Evolutionary conservation across 2,113 vertebrate species (phyloP), one percentile per base, ranked within the genome.

Genomic region (Dromaius novaehollandiae): DNA sequence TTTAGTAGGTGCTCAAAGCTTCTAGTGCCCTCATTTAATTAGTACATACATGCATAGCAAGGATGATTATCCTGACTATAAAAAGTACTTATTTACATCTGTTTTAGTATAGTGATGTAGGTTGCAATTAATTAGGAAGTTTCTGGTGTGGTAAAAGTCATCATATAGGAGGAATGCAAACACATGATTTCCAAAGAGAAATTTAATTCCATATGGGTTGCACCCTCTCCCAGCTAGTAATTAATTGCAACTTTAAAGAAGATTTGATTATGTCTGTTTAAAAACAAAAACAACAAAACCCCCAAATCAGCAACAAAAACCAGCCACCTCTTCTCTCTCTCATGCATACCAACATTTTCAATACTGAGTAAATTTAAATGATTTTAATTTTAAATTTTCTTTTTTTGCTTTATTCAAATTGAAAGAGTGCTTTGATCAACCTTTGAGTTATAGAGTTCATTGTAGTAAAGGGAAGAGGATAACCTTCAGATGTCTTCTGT

Each of bases 401-500:
- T 98, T 98, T 98, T 98, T 98, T 98, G 95, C 96, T 96, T 97
- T 96, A 68, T 97, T 98, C 63, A 71, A 97, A 96, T 97, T 95
- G 95, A 96, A 98, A 97, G 96, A 96, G 88, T 50, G 95, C 98
- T 98, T 98, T 98, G 98, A 99, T 98, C 98, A 98, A 95, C 93
- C 87, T 97, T 96, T 93, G 96, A 97, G 93, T 98, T 98, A 96
- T 96, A 97, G 97, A 96, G 98, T 98, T 98, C 98, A 98, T 98
- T 98, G 97, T 96, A 98, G 97, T 82, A 94, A 96, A 98, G 96
- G 96, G 96, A 98, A 97, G 96, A 98, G 98, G 97, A 98, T 98
- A 98, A 98, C 98, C 98, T 98, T 99, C 98, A 98, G 98, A 99
- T 98, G 99, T 99, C 97, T 98, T 97, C 97, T 98, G 98, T 95